Conservation (phyloP, 2,797 vertebrate species). For the Bufotes viridis region DNA sequence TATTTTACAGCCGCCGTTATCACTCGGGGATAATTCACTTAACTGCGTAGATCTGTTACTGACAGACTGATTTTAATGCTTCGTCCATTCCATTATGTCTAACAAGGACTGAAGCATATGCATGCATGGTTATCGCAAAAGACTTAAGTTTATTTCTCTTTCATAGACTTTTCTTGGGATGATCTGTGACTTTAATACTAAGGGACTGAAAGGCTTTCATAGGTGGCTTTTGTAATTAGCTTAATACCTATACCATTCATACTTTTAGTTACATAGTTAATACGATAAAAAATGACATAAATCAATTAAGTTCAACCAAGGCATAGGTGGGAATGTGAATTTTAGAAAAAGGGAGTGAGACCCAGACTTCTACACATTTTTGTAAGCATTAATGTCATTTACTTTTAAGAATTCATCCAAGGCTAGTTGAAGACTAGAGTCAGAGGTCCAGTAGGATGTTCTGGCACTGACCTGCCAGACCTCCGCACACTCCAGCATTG, state of each 20-base stretch:
- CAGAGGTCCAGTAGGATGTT: too few relatives aligned
- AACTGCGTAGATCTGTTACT: constrained; percentile 23
- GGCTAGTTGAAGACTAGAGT: too few relatives aligned
- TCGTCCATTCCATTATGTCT: not conserved
- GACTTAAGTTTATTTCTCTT: not conserved
- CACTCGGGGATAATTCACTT: constrained; percentile 30
- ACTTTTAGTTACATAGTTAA: not conserved
- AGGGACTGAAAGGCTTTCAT: not conserved
- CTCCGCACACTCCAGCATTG: too few relatives aligned
- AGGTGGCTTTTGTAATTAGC: not conserved
- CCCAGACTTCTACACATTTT: too few relatives aligned
- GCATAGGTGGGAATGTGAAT: too few relatives aligned
- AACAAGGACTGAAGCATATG: constrained; percentile 21
- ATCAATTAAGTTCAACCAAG: too few relatives aligned
- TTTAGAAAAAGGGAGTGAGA: too few relatives aligned
- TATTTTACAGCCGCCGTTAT: constrained; percentile 7
- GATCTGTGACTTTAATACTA: not conserved
- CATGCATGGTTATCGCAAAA: not conserved
- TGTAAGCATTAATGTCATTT: too few relatives aligned
- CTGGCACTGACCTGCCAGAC: too few relatives aligned
- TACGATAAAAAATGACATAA: too few relatives aligned
- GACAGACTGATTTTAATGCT: constrained; percentile 33
- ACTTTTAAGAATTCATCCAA: too few relatives aligned
- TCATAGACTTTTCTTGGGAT: not conserved
- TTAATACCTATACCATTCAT: not conserved